Conservation (phyloP, 2,797 vertebrate genomes). For the Erpetoichthys calabaricus region DNA sequence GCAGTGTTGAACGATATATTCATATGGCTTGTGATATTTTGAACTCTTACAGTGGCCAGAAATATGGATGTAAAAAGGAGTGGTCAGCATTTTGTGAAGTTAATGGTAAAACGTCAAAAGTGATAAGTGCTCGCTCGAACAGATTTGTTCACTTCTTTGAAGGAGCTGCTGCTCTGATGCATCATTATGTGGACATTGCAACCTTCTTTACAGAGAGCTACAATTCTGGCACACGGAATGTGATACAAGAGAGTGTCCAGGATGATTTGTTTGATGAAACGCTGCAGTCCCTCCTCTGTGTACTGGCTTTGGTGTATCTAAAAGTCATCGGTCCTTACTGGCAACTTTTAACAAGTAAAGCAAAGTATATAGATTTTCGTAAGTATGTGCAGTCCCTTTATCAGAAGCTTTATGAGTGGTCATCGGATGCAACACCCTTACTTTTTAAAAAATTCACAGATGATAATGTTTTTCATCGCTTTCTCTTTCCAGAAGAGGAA, state of each 20-base stretch:
- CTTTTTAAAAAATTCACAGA: constrained; percentile 36
- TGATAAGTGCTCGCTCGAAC: constrained; percentile 31
- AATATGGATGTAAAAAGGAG: constrained; percentile 36
- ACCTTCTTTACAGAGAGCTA: constrained; percentile 52
- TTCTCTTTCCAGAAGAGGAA: constrained; percentile 39
- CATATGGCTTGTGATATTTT: constrained; percentile 48
- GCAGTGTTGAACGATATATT: constrained; percentile 49
- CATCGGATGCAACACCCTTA: constrained; percentile 36
- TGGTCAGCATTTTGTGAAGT: constrained; percentile 57
- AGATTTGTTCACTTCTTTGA: constrained; percentile 43
- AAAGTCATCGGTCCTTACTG: constrained; percentile 59
- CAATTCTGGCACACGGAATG: constrained; percentile 26
- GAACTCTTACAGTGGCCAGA: constrained; percentile 20
- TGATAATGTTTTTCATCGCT: constrained; percentile 45
- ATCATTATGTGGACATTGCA: constrained; percentile 47
- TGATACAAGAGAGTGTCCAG: constrained; percentile 46
- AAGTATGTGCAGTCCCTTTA: constrained; percentile 43
- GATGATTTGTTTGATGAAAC: constrained; percentile 43
- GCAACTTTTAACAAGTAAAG: constrained; percentile 52
- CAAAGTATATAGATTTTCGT: constrained; percentile 39
- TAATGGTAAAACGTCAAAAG: constrained; percentile 43
- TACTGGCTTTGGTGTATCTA: constrained; percentile 49
- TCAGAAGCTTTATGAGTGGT: constrained; percentile 51
- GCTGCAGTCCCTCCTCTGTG: constrained; percentile 50
- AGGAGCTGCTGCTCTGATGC: constrained; percentile 45